Percentiles rank a stretch among this genome's conserved stretches.
Evolutionary conservation across 2,797 vertebrate genomes (phyloP).

Genomic region (Chaetophractus vellerosus): DNA sequence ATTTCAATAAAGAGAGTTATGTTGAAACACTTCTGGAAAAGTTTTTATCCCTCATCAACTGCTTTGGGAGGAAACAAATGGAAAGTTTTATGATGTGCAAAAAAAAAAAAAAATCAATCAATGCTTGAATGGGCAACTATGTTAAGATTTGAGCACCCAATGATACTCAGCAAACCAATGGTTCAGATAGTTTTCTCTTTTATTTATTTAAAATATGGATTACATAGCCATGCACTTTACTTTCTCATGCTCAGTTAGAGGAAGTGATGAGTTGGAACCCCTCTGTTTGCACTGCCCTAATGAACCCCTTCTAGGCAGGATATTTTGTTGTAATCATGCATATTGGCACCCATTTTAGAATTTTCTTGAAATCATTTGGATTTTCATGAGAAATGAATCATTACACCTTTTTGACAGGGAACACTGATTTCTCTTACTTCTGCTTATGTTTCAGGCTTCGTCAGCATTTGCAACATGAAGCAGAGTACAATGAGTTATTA

Average conservation of each 20-base stretch:
- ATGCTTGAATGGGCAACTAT: background rate
- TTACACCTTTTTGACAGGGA: background rate
- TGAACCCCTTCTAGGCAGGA: background rate
- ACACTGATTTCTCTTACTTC: fast-evolving
- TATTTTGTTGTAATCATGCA: slow-evolving; percentile 64
- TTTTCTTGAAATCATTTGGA: slow-evolving; percentile 57
- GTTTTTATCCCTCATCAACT: background rate
- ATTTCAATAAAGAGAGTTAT: slow-evolving; percentile 32
- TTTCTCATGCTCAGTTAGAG: slow-evolving; percentile 73
- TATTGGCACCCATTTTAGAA: slow-evolving; percentile 65
- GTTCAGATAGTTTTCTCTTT: background rate
- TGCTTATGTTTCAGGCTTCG: slow-evolving; percentile 26
- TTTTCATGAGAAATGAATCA: slow-evolving; percentile 71
- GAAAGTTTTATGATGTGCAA: background rate
- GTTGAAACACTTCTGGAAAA: background rate
- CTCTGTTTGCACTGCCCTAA: slow-evolving; percentile 65
- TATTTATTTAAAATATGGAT: slow-evolving; percentile 30
- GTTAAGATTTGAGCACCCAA: background rate
- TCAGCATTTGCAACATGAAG: background rate
- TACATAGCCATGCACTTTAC: slow-evolving; percentile 61
- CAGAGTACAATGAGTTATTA: slow-evolving; percentile 71
- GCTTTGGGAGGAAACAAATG: background rate
- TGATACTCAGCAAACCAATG: background rate
- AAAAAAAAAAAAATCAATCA: background rate
- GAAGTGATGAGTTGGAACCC: slow-evolving; percentile 78